Conservation (phyloP, 1,140 invertebrate genomes). For the Schlechtendalia chinensis region DNA sequence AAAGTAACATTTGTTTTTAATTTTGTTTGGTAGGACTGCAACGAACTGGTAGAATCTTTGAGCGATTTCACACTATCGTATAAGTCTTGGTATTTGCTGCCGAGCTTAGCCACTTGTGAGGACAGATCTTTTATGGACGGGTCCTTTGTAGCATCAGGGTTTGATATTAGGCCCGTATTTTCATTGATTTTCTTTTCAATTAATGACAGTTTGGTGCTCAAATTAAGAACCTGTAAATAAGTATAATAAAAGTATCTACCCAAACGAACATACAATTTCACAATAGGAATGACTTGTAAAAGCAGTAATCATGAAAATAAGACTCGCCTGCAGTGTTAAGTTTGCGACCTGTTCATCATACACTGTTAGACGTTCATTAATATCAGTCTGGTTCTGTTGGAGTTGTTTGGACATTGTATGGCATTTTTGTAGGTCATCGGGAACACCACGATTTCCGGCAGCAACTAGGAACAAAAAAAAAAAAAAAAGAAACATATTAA, state of each 20-base stretch:
- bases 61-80: slow-evolving; percentile 20
- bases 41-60: slow-evolving; percentile 15
- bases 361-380: slow-evolving; percentile 60
- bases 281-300: neutral
- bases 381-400: slow-evolving; percentile 63
- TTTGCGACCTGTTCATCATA: slow-evolving; percentile 58
- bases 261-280: too few species aligned
- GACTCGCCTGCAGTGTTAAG: slow-evolving; percentile 59
- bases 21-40: slow-evolving; percentile 22
- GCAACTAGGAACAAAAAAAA: slow-evolving; percentile 61
- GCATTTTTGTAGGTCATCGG: slow-evolving; percentile 65
- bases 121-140: slow-evolving; percentile 11
- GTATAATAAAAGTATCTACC: neutral
- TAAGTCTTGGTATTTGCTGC: slow-evolving; percentile 20
- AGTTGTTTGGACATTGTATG: slow-evolving; percentile 65
- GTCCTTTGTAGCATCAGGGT: slow-evolving; percentile 14
- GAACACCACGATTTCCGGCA: slow-evolving; percentile 64
- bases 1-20: slow-evolving; percentile 12
- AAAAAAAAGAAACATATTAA: too few species aligned
- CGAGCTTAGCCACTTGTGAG: slow-evolving; percentile 21
- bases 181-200: slow-evolving; percentile 23
- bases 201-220: neutral
- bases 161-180: neutral
- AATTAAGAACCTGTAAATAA: slow-evolving; percentile 7
- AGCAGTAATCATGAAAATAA: neutral